Conservation (phyloP, 2,888 invertebrate species). For the Sympetrum striolatum region DNA sequence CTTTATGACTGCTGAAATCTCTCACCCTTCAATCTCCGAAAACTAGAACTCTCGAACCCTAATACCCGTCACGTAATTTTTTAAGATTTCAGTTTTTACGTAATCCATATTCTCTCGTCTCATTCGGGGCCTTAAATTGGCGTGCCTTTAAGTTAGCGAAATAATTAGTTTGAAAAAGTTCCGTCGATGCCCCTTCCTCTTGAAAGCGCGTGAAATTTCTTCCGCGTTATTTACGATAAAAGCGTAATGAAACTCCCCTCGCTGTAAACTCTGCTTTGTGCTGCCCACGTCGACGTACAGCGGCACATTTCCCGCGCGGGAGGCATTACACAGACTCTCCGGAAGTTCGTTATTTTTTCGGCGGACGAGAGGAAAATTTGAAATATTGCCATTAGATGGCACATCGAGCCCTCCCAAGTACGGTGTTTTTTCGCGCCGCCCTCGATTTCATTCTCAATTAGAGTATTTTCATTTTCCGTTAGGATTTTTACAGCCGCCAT, state of each 20-base stretch:
- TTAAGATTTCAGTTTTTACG: no score
- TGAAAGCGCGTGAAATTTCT: neutral
- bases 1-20: no score
- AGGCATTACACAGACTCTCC: neutral
- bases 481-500: no score
- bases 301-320: neutral
- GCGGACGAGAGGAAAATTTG: neutral
- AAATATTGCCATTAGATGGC: neutral
- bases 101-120: no score
- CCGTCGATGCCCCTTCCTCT: neutral
- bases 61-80: no score
- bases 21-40: no score
- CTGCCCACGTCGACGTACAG: neutral
- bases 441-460: neutral
- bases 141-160: neutral
- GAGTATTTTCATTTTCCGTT: neutral
- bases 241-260: constrained; percentile 11
- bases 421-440: neutral
- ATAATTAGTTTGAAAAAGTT: constrained; percentile 25
- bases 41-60: no score
- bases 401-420: neutral
- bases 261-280: constrained; percentile 34
- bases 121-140: neutral
- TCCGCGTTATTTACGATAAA: constrained; percentile 10
- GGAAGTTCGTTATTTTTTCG: neutral